A percentile compares a stretch with the other conserved stretches of the same genome.
phyloP scores from a whole-genome alignment of 2,888 invertebrate species.

The Dromius quadrimaculatus region DNA sequence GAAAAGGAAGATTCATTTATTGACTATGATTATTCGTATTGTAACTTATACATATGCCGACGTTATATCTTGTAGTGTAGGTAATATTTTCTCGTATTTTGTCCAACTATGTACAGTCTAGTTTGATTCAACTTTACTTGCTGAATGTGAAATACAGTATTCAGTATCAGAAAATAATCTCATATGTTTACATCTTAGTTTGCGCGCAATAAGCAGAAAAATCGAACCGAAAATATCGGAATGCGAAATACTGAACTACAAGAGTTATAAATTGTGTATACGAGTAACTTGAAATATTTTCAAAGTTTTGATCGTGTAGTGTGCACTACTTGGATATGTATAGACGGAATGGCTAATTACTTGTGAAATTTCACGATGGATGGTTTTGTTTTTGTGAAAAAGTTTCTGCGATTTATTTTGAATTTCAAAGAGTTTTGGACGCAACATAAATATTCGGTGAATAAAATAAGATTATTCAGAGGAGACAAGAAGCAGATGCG shows the following conservation, averaged over 20 bases:
- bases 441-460: background rate
- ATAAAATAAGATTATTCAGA: too few species aligned
- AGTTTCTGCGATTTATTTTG: background rate
- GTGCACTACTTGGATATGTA: background rate
- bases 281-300: constrained; percentile 9
- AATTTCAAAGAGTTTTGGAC: background rate
- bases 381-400: constrained; percentile 1
- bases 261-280: too few species aligned
- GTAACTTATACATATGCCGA: too few species aligned
- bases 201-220: constrained; percentile 11
- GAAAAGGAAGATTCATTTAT: background rate
- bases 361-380: constrained; percentile 2
- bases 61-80: too few species aligned
- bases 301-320: background rate
- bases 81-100: too few species aligned
- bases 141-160: too few species aligned
- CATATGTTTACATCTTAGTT: constrained; percentile 4
- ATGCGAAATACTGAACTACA: too few species aligned
- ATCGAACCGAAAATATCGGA: background rate
- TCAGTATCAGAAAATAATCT: too few species aligned
- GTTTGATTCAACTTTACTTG: too few species aligned
- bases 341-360: background rate
- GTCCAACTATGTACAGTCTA: too few species aligned
- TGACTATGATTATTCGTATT: too few species aligned
- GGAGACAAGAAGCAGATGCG: too few species aligned